Evolutionary conservation across 2,797 vertebrate genomes (phyloP).

Genomic region (Periparus ater): DNA sequence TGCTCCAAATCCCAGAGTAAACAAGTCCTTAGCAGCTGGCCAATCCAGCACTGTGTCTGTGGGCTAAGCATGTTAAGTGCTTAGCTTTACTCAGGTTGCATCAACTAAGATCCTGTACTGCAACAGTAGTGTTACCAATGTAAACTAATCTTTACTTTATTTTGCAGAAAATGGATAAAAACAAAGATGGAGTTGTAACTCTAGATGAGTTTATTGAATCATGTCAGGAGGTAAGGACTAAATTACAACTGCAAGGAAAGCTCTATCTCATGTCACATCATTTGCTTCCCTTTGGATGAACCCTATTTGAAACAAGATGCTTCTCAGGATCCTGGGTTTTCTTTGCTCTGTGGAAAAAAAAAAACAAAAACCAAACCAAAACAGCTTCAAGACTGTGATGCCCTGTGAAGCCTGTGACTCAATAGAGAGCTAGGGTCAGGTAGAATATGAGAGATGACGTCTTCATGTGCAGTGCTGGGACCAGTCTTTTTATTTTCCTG

Average conservation of each 20-base stretch:
- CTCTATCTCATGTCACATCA: neutral
- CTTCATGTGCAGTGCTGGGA: neutral
- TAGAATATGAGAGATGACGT: neutral
- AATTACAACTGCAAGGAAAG: neutral
- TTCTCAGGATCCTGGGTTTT: neutral
- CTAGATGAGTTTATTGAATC: slow-evolving; percentile 95
- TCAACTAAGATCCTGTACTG: neutral
- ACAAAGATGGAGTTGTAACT: slow-evolving; percentile 97
- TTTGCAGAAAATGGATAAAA: slow-evolving; percentile 98
- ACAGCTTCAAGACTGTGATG: neutral
- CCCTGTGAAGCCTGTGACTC: neutral
- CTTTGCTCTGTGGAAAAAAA: neutral
- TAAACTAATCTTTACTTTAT: neutral
- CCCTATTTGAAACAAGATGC: neutral
- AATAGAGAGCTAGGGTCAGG: neutral
- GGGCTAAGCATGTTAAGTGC: neutral
- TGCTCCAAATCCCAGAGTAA: neutral
- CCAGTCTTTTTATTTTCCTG: neutral
- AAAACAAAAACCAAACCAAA: neutral
- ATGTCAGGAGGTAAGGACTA: slow-evolving; percentile 89
- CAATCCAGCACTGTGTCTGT: neutral
- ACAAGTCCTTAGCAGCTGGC: neutral
- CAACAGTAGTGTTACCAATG: neutral
- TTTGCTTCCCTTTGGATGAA: neutral
- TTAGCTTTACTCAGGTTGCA: neutral